Evolutionary conservation across 2,113 vertebrate genomes (phyloP).

Genomic region (Engraulis encrasicolus): DNA sequence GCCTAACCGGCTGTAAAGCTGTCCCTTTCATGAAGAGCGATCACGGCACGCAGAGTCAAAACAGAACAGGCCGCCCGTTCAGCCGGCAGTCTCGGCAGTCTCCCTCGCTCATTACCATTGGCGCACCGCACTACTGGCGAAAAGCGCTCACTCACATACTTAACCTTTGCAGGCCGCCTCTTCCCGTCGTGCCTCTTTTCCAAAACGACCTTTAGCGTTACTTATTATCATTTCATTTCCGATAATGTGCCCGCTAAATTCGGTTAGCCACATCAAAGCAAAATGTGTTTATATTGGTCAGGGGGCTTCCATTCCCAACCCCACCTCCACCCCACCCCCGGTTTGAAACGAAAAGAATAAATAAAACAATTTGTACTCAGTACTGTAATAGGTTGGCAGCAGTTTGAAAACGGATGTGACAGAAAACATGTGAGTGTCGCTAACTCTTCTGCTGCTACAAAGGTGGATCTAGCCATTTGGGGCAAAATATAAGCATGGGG

Average conservation of each 20-base stretch:
- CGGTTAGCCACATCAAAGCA: constrained; percentile 71
- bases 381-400: neutral
- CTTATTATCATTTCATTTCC: constrained; percentile 71
- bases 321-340: no score
- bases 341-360: neutral
- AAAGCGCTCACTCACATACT: constrained; percentile 75
- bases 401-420: neutral
- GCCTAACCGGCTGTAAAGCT: constrained; percentile 78
- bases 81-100: constrained; percentile 63
- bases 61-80: constrained; percentile 61
- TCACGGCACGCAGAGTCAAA: constrained; percentile 67
- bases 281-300: constrained; percentile 74
- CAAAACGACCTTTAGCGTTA: constrained; percentile 78
- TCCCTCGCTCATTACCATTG: constrained; percentile 67
- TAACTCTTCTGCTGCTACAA: neutral
- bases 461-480: no score
- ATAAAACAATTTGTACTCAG: neutral
- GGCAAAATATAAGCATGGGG: no score
- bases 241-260: constrained; percentile 76
- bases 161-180: constrained; percentile 76
- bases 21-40: constrained; percentile 77
- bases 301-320: no score
- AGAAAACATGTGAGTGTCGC: neutral
- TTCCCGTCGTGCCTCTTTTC: constrained; percentile 73
- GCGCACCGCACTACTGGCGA: constrained; percentile 32